Evolutionary conservation across 2,797 vertebrate genomes (phyloP).

Genomic region (Molothrus ater): DNA sequence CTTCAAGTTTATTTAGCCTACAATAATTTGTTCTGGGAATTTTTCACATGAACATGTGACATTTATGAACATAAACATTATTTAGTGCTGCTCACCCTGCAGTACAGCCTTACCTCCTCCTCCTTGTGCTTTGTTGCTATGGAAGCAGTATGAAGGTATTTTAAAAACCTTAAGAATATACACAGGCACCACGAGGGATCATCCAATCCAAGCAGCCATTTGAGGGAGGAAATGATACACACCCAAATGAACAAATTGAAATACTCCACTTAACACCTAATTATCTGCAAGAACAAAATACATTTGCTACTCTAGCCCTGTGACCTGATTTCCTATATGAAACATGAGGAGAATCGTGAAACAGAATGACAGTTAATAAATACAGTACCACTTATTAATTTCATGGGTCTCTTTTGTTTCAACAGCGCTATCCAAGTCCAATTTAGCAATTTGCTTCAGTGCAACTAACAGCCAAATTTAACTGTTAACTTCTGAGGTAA

Average conservation of each 20-base stretch:
- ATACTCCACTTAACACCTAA: background rate
- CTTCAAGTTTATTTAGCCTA: background rate
- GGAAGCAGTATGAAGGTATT: background rate
- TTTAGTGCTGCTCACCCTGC: background rate
- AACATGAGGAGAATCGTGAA: background rate
- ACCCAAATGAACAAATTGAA: background rate
- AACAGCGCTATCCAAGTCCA: background rate
- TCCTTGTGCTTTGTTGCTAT: background rate
- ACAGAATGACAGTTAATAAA: background rate
- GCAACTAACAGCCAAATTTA: background rate
- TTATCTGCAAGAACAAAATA: background rate
- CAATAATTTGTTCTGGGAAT: background rate
- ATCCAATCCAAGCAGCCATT: background rate
- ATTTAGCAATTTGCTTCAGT: background rate
- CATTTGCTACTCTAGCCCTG: background rate
- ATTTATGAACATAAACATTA: background rate
- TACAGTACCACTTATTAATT: background rate
- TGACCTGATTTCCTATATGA: background rate
- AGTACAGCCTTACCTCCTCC: background rate
- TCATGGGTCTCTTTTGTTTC: background rate
- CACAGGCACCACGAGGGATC: background rate
- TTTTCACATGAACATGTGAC: background rate
- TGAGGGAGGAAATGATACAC: background rate
- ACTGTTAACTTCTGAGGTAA: background rate
- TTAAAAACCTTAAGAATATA: background rate